Conservation (phyloP, 2,113 vertebrate species). For the Alosa alosa region DNA sequence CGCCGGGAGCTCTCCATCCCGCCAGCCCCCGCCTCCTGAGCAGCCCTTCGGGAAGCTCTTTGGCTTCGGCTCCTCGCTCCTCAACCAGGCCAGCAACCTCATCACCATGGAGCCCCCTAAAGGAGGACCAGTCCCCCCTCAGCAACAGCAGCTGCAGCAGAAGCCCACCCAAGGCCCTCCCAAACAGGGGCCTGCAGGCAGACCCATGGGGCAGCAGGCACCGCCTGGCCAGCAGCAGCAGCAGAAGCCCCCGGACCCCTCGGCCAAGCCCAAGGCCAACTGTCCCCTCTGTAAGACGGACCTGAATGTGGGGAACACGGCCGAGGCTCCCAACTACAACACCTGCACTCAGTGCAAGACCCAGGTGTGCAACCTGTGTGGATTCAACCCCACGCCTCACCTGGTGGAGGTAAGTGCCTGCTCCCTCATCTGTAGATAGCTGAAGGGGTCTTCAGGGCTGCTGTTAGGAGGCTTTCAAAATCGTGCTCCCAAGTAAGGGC, state of each 20-base stretch:
- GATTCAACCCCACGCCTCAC: constrained; percentile 96
- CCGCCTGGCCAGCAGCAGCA: constrained; percentile 29
- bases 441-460: not conserved
- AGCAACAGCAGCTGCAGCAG: constrained; percentile 64
- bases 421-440: not conserved
- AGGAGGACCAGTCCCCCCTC: constrained; percentile 39
- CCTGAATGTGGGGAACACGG: constrained; percentile 82
- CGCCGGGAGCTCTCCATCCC: constrained; percentile 75
- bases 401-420: constrained; percentile 86
- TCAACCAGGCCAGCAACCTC: constrained; percentile 95
- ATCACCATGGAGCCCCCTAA: constrained; percentile 83
- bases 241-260: constrained; percentile 44
- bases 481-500: not conserved
- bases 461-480: not conserved
- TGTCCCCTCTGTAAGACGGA: constrained; percentile 95
- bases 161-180: constrained; percentile 84
- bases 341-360: constrained; percentile 89
- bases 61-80: constrained; percentile 90
- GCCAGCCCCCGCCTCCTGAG: constrained; percentile 82
- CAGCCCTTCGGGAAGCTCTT: constrained; percentile 93
- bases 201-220: not conserved
- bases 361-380: constrained; percentile 97
- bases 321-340: constrained; percentile 88
- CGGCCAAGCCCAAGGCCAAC: constrained; percentile 74
- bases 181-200: constrained; percentile 77